Conservation (phyloP, 2,888 invertebrate genomes). For the Luperina nickerlii region DNA sequence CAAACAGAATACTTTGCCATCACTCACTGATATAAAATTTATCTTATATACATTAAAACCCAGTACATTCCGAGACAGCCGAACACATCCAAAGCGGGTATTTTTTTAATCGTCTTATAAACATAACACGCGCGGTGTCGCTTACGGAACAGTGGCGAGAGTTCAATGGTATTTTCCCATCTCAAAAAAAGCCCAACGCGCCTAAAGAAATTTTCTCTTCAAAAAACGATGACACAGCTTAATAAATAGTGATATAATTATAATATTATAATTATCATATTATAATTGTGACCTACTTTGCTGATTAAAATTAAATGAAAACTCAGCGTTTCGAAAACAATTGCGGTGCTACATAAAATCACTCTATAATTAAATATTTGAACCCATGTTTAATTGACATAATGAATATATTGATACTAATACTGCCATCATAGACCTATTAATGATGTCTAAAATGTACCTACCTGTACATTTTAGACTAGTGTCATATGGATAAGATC, state of each 20-base stretch:
- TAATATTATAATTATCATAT: not conserved
- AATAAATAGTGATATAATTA: not conserved
- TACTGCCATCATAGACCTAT: not conserved
- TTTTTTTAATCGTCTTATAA: too few species aligned
- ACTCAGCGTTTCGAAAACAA: conserved; percentile 11
- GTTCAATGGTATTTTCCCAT: too few species aligned
- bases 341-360: conserved; percentile 7
- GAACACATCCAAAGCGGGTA: too few species aligned
- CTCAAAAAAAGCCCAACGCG: too few species aligned
- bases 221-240: not conserved
- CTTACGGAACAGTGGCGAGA: too few species aligned
- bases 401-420: conserved; percentile 1
- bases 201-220: too few species aligned
- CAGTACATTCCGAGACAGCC: too few species aligned
- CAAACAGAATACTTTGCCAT: too few species aligned
- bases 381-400: conserved; percentile 28
- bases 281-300: not conserved
- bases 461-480: not conserved
- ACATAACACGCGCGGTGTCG: too few species aligned
- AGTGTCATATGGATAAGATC: conserved; percentile 4
- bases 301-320: conserved; percentile 20
- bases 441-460: too few species aligned
- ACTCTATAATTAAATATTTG: conserved; percentile 26
- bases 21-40: too few species aligned
- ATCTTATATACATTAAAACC: too few species aligned